Base-by-base conservation (phyloP, 2,113 vertebrate species). In the Sinocyclocheilus anophthalmus region DNA sequence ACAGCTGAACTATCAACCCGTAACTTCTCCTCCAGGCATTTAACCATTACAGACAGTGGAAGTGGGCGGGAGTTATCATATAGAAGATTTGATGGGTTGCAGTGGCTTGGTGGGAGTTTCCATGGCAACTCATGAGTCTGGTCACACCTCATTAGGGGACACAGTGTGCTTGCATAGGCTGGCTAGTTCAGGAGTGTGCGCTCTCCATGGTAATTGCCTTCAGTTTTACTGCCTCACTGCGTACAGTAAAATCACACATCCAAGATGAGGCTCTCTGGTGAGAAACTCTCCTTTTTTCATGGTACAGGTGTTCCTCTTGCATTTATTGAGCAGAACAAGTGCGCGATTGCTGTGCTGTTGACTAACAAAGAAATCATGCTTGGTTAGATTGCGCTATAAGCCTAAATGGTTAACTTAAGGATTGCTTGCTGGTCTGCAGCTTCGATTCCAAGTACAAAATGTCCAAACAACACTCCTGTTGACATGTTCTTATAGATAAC, bases 131-230 rank as follows among this genome's bases (percentile, higher is more conserved):
- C 86, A 85, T 84, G 91, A 88, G 92, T 90, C 92, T 89, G 89
- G 94, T 94, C 93, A 95, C 92, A 92, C 92, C 93, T 95, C 93
- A 94, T 95, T 95, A 94, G 83, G 77, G 90, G 89, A 63, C 89
- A 90, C 90, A 82, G 89, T 88, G 86, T 93, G 92, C 93, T 94
- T 92, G 90, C 90, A 92, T 94, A 92, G 94, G 91, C 89, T 76
- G 85, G 88, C 89, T 88, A 92, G 93, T 94, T 93, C 92, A 90
- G 91, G 92, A 94, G 94, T 93, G 91, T 92, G 90, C 91, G 91
- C 92, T 92, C 91, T 90, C 91, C 91, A 92, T 92, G 93, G 92
- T 94, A 95, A 94, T 92, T 91, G 93, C 92, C 93, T 93, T 93
- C 90, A 91, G 91, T 91, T 92, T 92, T 92, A 93, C 91, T 91